These are phyloP conservation scores for Drosophila percnosoma DNA, from an alignment of 2,888 invertebrate genomes.

Conservation along the genomic window DNA sequence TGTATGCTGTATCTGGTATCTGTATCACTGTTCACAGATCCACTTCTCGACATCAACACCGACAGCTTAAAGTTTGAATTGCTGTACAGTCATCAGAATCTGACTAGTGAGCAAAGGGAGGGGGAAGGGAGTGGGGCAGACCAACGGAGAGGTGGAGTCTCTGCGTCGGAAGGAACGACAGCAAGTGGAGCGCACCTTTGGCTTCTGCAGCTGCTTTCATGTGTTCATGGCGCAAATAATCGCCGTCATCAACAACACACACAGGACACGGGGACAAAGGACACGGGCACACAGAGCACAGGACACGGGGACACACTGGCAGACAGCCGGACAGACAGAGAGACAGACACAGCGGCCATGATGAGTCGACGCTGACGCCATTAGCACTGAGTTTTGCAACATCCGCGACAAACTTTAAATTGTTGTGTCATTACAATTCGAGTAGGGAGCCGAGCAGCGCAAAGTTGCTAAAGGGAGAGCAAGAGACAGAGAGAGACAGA, in stretches of 20 bases:
- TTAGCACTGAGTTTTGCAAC: slow-evolving; percentile 78
- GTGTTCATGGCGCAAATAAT: slow-evolving; percentile 80
- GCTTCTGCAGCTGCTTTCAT: slow-evolving; percentile 76
- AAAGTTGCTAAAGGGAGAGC: background rate
- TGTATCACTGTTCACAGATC: slow-evolving; percentile 54
- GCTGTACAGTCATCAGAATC: slow-evolving; percentile 66
- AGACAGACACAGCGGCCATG: slow-evolving; percentile 36
- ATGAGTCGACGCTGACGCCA: slow-evolving; percentile 79
- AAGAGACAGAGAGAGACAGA: background rate
- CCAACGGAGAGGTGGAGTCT: background rate
- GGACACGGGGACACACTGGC: background rate
- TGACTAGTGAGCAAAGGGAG: background rate
- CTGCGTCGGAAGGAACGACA: slow-evolving; percentile 58
- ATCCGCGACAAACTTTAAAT: slow-evolving; percentile 81
- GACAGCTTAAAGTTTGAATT: slow-evolving; percentile 76
- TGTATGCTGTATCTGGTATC: slow-evolving; percentile 15
- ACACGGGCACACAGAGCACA: slow-evolving; percentile 9
- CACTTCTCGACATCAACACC: slow-evolving; percentile 63
- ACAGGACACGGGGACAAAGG: slow-evolving; percentile 12
- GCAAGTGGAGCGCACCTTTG: slow-evolving; percentile 76
- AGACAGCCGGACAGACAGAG: background rate
- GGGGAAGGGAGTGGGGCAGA: background rate
- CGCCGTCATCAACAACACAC: slow-evolving; percentile 76
- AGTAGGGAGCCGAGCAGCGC: slow-evolving; percentile 43
- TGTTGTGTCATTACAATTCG: slow-evolving; percentile 80